Conservation (phyloP, 2,113 vertebrate species). For the Silurus glanis region DNA sequence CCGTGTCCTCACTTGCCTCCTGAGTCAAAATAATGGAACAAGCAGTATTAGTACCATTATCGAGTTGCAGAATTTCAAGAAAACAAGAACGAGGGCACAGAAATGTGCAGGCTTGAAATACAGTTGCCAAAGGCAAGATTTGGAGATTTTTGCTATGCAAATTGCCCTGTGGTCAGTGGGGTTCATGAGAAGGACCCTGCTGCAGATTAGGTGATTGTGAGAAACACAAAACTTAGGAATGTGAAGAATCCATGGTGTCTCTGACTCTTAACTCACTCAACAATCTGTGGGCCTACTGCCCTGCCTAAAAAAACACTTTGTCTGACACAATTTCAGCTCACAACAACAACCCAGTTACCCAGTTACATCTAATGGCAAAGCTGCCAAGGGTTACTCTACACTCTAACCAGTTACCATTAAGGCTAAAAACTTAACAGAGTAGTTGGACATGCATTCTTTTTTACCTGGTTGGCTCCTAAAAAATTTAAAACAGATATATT, state of each 20-base stretch:
- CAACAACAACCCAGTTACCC: conserved; percentile 6
- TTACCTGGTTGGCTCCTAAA: not conserved
- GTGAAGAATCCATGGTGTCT: conserved; percentile 40
- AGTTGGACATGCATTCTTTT: not conserved
- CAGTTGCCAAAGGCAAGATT: conserved; percentile 54
- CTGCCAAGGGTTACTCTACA: not conserved
- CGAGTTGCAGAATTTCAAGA: conserved; percentile 31
- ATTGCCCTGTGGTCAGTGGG: conserved; percentile 61
- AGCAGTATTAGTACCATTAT: conserved; percentile 17
- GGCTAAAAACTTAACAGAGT: conserved; percentile 1
- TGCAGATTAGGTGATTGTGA: conserved; percentile 57
- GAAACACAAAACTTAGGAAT: conserved; percentile 50
- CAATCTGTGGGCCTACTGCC: conserved; percentile 10
- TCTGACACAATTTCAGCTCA: not conserved
- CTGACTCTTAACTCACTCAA: conserved; percentile 43
- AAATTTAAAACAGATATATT: not conserved
- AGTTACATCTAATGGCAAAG: not conserved
- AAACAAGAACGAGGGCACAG: conserved; percentile 25
- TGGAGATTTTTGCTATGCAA: conserved; percentile 62
- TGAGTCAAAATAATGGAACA: conserved; percentile 4
- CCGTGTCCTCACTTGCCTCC: conserved; percentile 40
- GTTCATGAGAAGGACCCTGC: conserved; percentile 60
- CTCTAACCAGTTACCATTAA: not conserved
- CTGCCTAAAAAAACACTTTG: conserved; percentile 18
- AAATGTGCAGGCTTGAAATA: conserved; percentile 38